Percentiles rank a stretch among this genome's conserved stretches.
Conservation (phyloP, 2,888 invertebrate genomes). For the Mythimna loreyi region DNA sequence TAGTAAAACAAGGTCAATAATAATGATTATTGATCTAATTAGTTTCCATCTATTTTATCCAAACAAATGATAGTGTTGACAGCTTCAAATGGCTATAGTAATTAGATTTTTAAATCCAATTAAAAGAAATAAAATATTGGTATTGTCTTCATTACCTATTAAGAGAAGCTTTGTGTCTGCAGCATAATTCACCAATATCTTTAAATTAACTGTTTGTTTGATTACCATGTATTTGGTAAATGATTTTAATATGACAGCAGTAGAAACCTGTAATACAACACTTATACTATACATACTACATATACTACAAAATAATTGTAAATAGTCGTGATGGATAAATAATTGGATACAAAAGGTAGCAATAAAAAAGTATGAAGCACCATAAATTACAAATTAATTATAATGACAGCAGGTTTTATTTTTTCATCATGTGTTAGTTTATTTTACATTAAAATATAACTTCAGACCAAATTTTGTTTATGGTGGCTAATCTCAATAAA, state of each 20-base stretch:
- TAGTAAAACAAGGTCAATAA: constrained; percentile 21
- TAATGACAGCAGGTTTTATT: neutral
- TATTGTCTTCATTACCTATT: neutral
- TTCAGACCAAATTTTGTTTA: too few species aligned
- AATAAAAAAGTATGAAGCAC: neutral
- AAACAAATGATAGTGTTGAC: constrained; percentile 15
- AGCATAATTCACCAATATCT: neutral
- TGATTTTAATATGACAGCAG: too few species aligned
- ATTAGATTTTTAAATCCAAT: constrained; percentile 7
- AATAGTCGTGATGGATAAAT: too few species aligned
- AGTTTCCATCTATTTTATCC: constrained; percentile 4
- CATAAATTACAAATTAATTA: neutral
- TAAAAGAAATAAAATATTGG: neutral
- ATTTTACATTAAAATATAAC: neutral
- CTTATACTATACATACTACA: too few species aligned
- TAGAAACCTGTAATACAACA: too few species aligned
- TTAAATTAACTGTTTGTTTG: neutral
- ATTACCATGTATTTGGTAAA: too few species aligned
- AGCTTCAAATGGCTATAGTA: constrained; percentile 2
- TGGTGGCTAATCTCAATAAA: too few species aligned
- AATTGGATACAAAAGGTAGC: neutral
- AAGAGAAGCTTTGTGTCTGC: neutral
- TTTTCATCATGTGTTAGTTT: neutral
- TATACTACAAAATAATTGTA: too few species aligned
- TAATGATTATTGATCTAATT: constrained; percentile 27